These are phyloP conservation scores for Grammomys dolichurus DNA, from an alignment of 2,113 vertebrate genomes.

Conservation along the genomic window DNA sequence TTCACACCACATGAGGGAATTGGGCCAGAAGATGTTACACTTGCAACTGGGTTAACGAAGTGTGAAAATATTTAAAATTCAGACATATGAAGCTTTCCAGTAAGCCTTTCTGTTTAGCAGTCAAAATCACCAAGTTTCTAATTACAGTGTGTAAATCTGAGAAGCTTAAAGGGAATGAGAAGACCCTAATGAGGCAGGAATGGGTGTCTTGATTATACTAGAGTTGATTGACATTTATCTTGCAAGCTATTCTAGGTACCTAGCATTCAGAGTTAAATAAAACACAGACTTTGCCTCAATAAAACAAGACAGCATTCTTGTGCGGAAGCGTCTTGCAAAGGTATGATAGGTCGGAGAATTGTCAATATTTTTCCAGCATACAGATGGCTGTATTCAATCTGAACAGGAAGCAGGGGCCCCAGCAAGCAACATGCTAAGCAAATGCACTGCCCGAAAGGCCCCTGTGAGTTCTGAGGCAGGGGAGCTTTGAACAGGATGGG, in stretches of 20 bases:
- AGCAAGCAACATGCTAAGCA: slow-evolving; percentile 13
- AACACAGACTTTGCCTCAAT: slow-evolving; percentile 42
- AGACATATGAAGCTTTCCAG: slow-evolving; percentile 81
- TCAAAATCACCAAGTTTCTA: slow-evolving; percentile 82
- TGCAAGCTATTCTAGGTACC: slow-evolving; percentile 66
- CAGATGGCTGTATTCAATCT: slow-evolving; percentile 65
- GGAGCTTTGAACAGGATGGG: neutral
- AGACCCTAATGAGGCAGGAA: slow-evolving; percentile 81
- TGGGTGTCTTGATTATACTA: slow-evolving; percentile 80
- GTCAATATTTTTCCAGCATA: slow-evolving; percentile 68
- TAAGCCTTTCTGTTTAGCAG: slow-evolving; percentile 84
- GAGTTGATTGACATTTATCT: slow-evolving; percentile 79
- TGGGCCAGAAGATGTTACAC: slow-evolving; percentile 54
- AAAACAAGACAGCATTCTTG: neutral
- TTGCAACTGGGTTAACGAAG: slow-evolving; percentile 82
- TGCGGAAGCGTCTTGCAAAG: slow-evolving; percentile 17
- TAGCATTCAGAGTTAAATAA: slow-evolving; percentile 73
- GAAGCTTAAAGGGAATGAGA: slow-evolving; percentile 80
- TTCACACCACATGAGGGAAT: slow-evolving; percentile 66
- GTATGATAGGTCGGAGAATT: neutral
- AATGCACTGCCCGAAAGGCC: neutral
- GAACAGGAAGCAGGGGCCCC: slow-evolving; percentile 37
- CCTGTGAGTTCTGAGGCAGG: neutral
- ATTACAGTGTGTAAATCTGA: slow-evolving; percentile 78
- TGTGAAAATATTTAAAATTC: slow-evolving; percentile 83